These are phyloP conservation scores for Iselma pallidipennis DNA, from an alignment of 2,888 invertebrate genomes.

Conservation along the genomic window DNA sequence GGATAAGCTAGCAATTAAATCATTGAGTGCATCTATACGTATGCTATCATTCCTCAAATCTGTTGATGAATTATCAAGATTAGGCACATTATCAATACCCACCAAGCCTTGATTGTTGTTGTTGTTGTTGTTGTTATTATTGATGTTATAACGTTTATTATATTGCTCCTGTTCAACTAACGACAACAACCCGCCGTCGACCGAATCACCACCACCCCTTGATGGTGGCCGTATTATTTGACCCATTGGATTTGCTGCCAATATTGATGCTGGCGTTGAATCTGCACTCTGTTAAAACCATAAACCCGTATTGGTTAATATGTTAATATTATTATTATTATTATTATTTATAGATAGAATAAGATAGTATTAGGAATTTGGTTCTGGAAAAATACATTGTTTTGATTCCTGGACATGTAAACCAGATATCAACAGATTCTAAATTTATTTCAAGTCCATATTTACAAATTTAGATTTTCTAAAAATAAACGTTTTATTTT, in stretches of 20 bases:
- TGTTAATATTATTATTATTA: background rate
- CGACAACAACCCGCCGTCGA: constrained; percentile 52
- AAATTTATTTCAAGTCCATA: constrained; percentile 6
- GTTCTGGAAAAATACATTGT: background rate
- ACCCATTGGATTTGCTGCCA: constrained; percentile 52
- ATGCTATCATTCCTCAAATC: constrained; percentile 42
- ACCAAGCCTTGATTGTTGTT: constrained; percentile 41
- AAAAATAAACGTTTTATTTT: background rate
- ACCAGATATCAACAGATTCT: background rate
- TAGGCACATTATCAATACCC: constrained; percentile 51
- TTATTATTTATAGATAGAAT: background rate
- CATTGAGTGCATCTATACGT: constrained; percentile 54
- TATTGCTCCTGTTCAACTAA: constrained; percentile 50
- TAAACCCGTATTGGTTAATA: background rate
- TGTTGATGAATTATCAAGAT: constrained; percentile 32
- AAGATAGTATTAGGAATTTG: background rate
- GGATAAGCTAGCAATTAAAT: constrained; percentile 56
- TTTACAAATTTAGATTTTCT: background rate
- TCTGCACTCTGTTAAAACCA: constrained; percentile 43
- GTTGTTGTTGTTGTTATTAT: too few relatives aligned
- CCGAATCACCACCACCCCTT: constrained; percentile 39
- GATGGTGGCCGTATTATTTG: constrained; percentile 44
- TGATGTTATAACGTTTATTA: constrained; percentile 34
- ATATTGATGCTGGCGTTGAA: constrained; percentile 44
- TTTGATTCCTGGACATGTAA: background rate